These are phyloP conservation scores for Leptinotarsa defecta DNA, from an alignment of 1,140 invertebrate species.

Conservation along the genomic window DNA sequence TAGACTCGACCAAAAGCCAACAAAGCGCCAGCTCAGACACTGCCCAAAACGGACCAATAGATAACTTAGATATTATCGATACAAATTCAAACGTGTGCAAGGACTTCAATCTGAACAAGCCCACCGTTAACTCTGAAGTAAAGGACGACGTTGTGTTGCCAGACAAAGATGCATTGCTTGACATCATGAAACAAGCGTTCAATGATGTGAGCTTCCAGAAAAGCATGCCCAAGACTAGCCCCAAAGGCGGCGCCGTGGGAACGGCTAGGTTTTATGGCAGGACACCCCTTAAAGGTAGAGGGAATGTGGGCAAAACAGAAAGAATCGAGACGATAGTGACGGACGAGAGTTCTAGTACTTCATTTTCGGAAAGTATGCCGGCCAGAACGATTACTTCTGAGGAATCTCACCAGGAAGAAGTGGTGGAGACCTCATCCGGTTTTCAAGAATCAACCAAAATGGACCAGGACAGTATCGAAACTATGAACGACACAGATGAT, in stretches of 20 bases:
- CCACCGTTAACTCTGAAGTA: not conserved
- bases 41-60: conserved; percentile 29
- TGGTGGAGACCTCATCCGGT: too few species aligned
- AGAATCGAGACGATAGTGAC: not conserved
- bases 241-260: not conserved
- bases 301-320: conserved; percentile 5
- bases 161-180: conserved; percentile 55
- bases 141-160: conserved; percentile 35
- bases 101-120: conserved; percentile 6
- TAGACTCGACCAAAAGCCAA: conserved; percentile 12
- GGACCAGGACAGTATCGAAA: not conserved
- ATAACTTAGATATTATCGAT: conserved; percentile 38
- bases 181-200: conserved; percentile 58
- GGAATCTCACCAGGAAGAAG: too few species aligned
- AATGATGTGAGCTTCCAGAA: conserved; percentile 47
- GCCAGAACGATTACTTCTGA: too few species aligned
- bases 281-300: not conserved
- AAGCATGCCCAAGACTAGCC: conserved; percentile 33
- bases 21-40: conserved; percentile 23
- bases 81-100: conserved; percentile 51
- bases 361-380: not conserved
- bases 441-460: not conserved
- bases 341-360: not conserved
- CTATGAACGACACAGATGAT: not conserved
- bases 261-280: conserved; percentile 28